phyloP scores from a whole-genome alignment of 2,888 invertebrate species.

The Sarcophaga rosellei region DNA sequence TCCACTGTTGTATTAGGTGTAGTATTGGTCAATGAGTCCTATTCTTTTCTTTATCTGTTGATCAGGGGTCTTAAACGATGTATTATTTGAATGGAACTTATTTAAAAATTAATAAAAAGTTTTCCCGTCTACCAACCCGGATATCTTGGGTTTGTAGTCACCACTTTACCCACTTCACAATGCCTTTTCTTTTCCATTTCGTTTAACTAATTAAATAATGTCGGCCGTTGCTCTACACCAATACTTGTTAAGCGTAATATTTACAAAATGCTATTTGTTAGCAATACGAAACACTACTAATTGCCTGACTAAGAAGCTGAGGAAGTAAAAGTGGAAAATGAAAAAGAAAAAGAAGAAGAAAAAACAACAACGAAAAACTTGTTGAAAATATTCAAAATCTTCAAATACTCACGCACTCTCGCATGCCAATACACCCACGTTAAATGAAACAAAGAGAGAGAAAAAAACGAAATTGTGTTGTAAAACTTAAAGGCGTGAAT shows the following conservation, averaged over 20 bases:
- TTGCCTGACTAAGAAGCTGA: conserved; percentile 48
- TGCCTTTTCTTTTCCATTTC: no score
- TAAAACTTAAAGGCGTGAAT: conserved; percentile 57
- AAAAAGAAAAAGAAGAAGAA: conserved; percentile 21
- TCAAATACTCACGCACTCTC: conserved; percentile 20
- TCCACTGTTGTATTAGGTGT: no score
- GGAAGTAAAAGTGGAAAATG: neutral
- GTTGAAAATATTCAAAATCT: conserved; percentile 54
- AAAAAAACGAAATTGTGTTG: neutral
- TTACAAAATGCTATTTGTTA: conserved; percentile 37
- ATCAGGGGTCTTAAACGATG: no score
- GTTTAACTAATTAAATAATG: neutral
- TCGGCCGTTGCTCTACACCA: neutral
- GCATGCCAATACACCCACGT: neutral
- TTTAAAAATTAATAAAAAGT: no score
- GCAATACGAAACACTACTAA: conserved; percentile 55
- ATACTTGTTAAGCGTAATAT: conserved; percentile 23
- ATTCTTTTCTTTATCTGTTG: no score
- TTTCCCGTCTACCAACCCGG: no score
- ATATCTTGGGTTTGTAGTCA: no score
- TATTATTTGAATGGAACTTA: no score
- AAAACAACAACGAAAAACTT: conserved; percentile 17
- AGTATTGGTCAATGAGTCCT: no score
- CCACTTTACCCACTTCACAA: no score
- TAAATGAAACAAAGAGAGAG: neutral